Evolutionary conservation across 2,888 invertebrate genomes (phyloP).

Genomic region (Frankliniella intonsa): DNA sequence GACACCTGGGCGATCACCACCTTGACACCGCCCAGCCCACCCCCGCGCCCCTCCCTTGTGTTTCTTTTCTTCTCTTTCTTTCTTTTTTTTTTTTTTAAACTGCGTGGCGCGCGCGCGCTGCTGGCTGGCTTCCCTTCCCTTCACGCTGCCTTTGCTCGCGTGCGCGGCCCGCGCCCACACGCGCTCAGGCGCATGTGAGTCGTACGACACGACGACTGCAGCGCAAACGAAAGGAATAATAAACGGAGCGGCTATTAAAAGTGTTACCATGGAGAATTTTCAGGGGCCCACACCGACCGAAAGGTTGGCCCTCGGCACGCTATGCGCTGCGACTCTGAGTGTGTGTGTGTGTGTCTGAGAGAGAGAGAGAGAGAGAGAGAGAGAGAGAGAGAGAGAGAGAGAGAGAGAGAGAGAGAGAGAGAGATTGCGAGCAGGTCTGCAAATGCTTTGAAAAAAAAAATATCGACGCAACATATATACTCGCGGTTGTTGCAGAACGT

Average conservation of each 20-base stretch:
- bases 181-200: background rate
- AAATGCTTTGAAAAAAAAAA: no score
- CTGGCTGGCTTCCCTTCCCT: background rate
- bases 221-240: background rate
- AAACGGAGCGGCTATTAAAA: background rate
- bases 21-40: background rate
- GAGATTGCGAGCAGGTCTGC: background rate
- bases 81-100: no score
- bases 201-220: background rate
- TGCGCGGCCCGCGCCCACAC: background rate
- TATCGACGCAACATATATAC: no score
- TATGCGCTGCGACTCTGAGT: background rate
- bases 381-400: background rate
- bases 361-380: background rate
- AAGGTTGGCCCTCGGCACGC: background rate
- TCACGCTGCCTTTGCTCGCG: background rate
- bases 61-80: no score
- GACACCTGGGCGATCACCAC: constrained; percentile 20
- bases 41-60: background rate
- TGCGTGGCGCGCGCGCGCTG: background rate
- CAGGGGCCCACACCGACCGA: background rate
- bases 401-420: background rate
- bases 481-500: no score
- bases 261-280: constrained; percentile 25
- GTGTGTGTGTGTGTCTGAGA: background rate